Percentiles rank a stretch among this genome's conserved stretches.
phyloP scores from a whole-genome alignment of 2,888 invertebrate genomes.

The Pseudococcus longispinus region DNA sequence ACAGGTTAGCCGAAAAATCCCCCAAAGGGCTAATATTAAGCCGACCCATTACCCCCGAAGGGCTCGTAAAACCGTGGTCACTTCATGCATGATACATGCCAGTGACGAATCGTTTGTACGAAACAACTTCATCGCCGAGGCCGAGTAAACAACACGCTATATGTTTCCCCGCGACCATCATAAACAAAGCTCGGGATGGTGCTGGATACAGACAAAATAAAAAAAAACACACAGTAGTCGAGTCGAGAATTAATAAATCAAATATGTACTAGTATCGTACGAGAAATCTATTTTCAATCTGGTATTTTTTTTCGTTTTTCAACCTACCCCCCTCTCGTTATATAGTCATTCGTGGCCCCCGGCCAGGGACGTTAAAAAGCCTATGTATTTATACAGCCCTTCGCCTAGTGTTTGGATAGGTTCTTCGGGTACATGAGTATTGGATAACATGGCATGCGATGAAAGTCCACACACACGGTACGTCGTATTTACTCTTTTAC shows the following conservation, averaged over 20 bases:
- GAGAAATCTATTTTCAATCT: constrained; percentile 32
- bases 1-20: constrained; percentile 19
- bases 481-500: constrained; percentile 14
- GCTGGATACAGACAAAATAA: neutral
- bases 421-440: too few relatives aligned
- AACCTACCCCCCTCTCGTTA: neutral
- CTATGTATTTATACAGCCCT: neutral
- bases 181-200: too few relatives aligned
- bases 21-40: constrained; percentile 35
- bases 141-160: constrained; percentile 27
- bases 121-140: neutral
- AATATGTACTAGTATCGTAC: neutral
- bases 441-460: neutral
- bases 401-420: neutral
- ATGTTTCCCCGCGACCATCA: neutral
- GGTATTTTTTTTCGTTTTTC: neutral
- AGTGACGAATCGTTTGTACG: constrained; percentile 36
- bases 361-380: neutral
- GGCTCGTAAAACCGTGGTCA: constrained; percentile 36
- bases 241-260: constrained; percentile 23
- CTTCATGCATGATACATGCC: constrained; percentile 37
- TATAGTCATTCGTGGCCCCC: neutral
- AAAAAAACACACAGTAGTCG: constrained; percentile 3
- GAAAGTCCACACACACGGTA: neutral
- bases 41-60: constrained; percentile 29